Base-by-base conservation (phyloP, 1,140 invertebrate species). In the Zaprionus africanus region DNA sequence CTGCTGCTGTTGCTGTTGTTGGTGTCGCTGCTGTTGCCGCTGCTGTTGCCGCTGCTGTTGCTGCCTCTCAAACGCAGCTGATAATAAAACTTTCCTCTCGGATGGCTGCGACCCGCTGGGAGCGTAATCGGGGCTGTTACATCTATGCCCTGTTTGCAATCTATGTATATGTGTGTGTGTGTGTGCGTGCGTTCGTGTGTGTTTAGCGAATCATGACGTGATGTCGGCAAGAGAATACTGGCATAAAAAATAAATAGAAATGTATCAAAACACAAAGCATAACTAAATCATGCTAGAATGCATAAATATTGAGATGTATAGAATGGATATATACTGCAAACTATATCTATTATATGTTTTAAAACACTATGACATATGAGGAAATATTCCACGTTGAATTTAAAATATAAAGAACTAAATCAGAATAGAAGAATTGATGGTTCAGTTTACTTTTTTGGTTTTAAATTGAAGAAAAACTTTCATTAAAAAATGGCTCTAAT, bases 21-120 rank as follows among this genome's bases (percentile, higher is more conserved):
- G 57, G 46, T 65, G 65, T 65, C 72, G 82, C 43, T 69, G 79
- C 63, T 70, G 59, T 64, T 63, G 79, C 63, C 65, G 59, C 60
- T 63, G 60, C 62, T 75, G 66, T 57, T 67, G 56, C 62, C 60
- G 78, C 57, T 64, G 78, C 64, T 67, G 61, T 66, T 65, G 61
- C 54, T 76, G 67, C 63, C 75, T 62, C 69, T 69, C 60, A 59
- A 72, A 76, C 77, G 84, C 60, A 60, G 62, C 69, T 90, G 81
- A 85, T 90, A 90, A 90, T 90, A 90, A 90, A 90, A 90, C 78
- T 90, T 88, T 78, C 72, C 76, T 74, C 70, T 69, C 76, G 75
- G 81, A 69, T 81, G 85, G 72, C 69, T 79, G 24, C 58, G 66
- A 68, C 84, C 84, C 84, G 85, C 84, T 88, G 84, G 84, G 84